Evolutionary conservation across 2,113 vertebrate genomes (phyloP), one percentile per base, ranked within the genome.

Genomic region (Ancistrus triradiatus): DNA sequence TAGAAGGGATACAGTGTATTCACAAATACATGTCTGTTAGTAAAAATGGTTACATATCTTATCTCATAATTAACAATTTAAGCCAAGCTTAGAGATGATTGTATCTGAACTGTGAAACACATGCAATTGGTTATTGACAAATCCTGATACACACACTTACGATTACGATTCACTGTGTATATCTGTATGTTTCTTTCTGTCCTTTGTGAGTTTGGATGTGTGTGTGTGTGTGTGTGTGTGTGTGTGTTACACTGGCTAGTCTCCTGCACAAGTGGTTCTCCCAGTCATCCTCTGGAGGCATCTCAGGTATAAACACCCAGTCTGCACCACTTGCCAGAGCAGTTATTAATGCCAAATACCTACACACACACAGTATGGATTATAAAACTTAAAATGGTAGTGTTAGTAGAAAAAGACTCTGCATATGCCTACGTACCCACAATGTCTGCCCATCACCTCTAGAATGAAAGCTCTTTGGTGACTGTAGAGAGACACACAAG

Each of bases 221-320:
- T 6, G 18, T 27, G 3, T 46, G 14, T 57, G 13, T 52, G 18
- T 21, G 43, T 21, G 52, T 47, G 43, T 40, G 14, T 50, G 15
- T 50, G 19, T 35, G 9, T 25, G 14, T 6, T 24, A 97, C 95
- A 65, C 95, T 85, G 0, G 78, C 66, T 72, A 98, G 86, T 74
- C 93, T 88, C 56, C 93, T 90, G 81, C 94, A 98, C 67, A 98
- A 66, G 40, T 98, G 93, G 0, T 93, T 79, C 56, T 98, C 93
- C 95, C 95, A 98, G 55, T 80, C 70, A 0, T 95, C 90, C 69
- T 95, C 91, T 0, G 95, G 95, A 0, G 95, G 95, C 78, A 92
- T 91, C 71, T 98, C 95, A 0, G 95, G 95, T 78, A 98, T 95
- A 78, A 98, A 98, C 43, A 98, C 93, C 94, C 93, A 98, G 79